Conservation (phyloP, 2,113 vertebrate species). For the Dipodomys stephensi region DNA sequence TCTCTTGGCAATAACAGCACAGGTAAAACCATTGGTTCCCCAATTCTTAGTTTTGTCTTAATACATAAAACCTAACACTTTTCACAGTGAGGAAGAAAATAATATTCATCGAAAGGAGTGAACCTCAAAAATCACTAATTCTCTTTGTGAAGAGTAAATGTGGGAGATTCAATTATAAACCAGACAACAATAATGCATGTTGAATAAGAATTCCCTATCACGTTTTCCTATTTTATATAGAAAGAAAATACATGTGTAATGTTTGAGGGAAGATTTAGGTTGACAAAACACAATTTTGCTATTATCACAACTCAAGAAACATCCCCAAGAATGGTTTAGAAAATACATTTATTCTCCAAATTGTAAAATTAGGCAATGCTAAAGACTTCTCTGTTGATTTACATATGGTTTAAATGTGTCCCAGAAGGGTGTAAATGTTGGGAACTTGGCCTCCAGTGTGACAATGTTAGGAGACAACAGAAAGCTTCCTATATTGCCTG, state of each 20-base stretch:
- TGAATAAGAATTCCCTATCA: background rate
- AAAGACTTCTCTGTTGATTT: background rate
- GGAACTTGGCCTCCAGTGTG: background rate
- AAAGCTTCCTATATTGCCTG: background rate
- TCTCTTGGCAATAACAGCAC: slow-evolving; percentile 6
- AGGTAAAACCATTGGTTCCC: background rate
- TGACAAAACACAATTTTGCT: background rate
- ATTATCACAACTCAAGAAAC: background rate
- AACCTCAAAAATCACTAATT: background rate
- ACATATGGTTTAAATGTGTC: background rate
- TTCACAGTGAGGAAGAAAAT: slow-evolving; percentile 53
- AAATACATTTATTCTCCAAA: background rate
- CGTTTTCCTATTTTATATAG: background rate
- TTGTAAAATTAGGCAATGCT: background rate
- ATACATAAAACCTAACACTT: background rate
- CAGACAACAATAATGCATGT: too few relatives aligned
- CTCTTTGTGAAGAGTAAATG: background rate
- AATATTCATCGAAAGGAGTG: background rate
- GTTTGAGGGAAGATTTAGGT: background rate
- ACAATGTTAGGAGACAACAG: background rate
- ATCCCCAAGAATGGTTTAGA: background rate
- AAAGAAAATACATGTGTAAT: background rate
- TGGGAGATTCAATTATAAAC: background rate
- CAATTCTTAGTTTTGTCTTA: slow-evolving; percentile 3
- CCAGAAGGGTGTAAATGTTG: background rate